A percentile compares a stretch with the other conserved stretches of the same genome.
These are phyloP conservation scores for Pseudobourletiella spinata DNA, from an alignment of 1,140 invertebrate genomes.

Conservation along the genomic window DNA sequence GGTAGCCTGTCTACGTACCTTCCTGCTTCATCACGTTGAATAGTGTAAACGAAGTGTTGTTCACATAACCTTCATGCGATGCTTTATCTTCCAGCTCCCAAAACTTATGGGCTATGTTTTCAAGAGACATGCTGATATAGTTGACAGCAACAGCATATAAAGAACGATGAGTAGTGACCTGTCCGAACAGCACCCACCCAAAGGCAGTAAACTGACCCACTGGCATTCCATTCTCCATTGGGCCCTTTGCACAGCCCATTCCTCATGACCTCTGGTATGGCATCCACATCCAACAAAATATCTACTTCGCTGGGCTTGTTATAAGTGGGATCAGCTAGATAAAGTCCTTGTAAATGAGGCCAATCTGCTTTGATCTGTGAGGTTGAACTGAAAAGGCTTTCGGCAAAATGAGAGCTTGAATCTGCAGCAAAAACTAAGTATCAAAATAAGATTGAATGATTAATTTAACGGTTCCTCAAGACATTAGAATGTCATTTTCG, in stretches of 20 bases:
- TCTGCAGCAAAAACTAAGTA: neutral
- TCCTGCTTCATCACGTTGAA: no score
- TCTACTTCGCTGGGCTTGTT: constrained; percentile 34
- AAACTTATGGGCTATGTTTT: constrained; percentile 30
- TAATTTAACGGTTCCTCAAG: neutral
- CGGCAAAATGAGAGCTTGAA: neutral
- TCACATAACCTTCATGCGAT: no score
- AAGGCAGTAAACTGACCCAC: constrained; percentile 18
- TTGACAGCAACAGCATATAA: neutral
- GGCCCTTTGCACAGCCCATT: constrained; percentile 31
- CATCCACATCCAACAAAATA: constrained; percentile 35
- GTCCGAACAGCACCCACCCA: constrained; percentile 26
- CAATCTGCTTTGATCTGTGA: neutral
- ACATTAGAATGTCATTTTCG: neutral
- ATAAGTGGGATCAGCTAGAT: constrained; percentile 39
- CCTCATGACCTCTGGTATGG: constrained; percentile 35
- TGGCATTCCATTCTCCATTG: constrained; percentile 17
- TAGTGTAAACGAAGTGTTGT: no score
- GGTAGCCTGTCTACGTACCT: no score
- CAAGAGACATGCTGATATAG: neutral
- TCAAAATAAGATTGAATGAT: neutral
- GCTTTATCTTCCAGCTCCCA: constrained; percentile 39
- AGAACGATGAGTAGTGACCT: constrained; percentile 18
- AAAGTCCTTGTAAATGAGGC: neutral
- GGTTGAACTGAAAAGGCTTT: neutral